These are phyloP conservation scores for Oophaga sylvatica DNA, from an alignment of 2,797 vertebrate species.

Conservation along the genomic window DNA sequence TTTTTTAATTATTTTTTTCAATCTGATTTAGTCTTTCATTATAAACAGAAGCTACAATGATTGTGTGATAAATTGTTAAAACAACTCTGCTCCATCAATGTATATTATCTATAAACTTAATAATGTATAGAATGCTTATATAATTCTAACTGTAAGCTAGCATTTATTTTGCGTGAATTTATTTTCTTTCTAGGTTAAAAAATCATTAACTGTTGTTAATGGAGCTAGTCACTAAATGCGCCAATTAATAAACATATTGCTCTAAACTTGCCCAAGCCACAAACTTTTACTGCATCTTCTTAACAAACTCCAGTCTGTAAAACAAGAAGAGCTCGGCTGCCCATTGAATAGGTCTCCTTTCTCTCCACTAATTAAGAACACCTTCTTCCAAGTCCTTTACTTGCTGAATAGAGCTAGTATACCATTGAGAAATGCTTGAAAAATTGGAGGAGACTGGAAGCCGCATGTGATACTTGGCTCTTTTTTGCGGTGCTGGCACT, in stretches of 20 bases:
- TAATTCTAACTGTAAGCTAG: neutral
- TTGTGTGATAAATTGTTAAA: no score
- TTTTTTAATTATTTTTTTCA: no score
- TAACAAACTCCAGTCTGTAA: slow-evolving; percentile 26
- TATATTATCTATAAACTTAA: no score
- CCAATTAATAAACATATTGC: slow-evolving; percentile 38
- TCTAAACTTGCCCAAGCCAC: slow-evolving; percentile 13
- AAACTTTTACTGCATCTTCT: slow-evolving; percentile 32
- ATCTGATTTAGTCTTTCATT: no score
- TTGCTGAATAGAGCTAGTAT: slow-evolving; percentile 63
- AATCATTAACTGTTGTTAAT: slow-evolving; percentile 19
- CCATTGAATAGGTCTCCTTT: slow-evolving; percentile 10
- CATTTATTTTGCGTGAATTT: neutral
- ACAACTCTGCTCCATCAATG: no score
- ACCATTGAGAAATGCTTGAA: slow-evolving; percentile 62
- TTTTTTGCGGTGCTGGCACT: slow-evolving; percentile 58
- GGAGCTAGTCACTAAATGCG: slow-evolving; percentile 13
- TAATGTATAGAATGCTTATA: no score
- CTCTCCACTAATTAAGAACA: slow-evolving; percentile 26
- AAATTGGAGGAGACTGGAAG: slow-evolving; percentile 56
- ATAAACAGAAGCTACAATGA: no score
- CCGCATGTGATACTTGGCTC: slow-evolving; percentile 62
- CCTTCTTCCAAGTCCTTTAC: neutral
- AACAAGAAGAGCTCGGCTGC: neutral
- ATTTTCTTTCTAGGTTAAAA: slow-evolving; percentile 23